These are phyloP conservation scores for Elysia crispata DNA, from an alignment of 2,888 invertebrate genomes.

Conservation along the genomic window DNA sequence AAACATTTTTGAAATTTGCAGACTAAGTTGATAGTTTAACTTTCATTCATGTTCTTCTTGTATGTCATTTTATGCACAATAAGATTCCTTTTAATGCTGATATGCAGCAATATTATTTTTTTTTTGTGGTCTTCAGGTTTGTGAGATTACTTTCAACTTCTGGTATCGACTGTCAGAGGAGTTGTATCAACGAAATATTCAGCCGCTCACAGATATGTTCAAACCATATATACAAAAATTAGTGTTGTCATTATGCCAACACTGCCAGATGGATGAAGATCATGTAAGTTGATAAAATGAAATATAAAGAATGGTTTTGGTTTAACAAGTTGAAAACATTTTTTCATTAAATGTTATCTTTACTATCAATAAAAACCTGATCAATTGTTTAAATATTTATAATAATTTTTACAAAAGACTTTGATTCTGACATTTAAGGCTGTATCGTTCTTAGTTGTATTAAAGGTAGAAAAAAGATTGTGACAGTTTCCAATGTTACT, in stretches of 20 bases:
- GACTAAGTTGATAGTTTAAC: background rate
- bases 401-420: too few relatives aligned
- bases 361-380: too few relatives aligned
- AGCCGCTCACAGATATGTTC: constrained; percentile 88
- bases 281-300: constrained; percentile 81
- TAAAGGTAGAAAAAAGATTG: too few relatives aligned
- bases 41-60: too few relatives aligned
- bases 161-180: constrained; percentile 98
- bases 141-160: constrained; percentile 93
- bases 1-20: background rate
- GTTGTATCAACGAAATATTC: constrained; percentile 91
- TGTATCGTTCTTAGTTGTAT: too few relatives aligned
- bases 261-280: constrained; percentile 97
- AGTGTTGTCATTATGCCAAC: constrained; percentile 91
- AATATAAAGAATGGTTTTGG: too few relatives aligned
- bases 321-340: too few relatives aligned
- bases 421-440: too few relatives aligned
- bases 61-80: too few relatives aligned
- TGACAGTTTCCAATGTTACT: too few relatives aligned
- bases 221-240: constrained; percentile 93
- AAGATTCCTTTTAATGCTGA: background rate
- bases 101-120: background rate
- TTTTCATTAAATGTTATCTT: too few relatives aligned
- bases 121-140: constrained; percentile 79
- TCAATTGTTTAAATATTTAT: too few relatives aligned